These are phyloP conservation scores for Heliconius hortense DNA, from an alignment of 2,888 invertebrate genomes.

Conservation along the genomic window DNA sequence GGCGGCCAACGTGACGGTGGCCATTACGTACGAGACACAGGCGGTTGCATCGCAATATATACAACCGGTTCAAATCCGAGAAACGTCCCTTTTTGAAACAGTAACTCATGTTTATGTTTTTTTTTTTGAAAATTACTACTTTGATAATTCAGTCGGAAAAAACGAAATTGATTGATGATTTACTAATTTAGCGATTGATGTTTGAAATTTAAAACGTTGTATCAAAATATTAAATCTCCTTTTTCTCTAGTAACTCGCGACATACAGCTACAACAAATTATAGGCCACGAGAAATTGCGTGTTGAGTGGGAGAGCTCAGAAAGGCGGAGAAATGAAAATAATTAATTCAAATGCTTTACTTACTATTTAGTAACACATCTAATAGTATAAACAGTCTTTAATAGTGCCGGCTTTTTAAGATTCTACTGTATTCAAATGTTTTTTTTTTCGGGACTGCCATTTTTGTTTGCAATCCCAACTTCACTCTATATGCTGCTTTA, in stretches of 20 bases:
- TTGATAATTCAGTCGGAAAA: background rate
- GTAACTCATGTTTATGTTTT: background rate
- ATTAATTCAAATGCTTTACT: too few relatives aligned
- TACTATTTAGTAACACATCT: too few relatives aligned
- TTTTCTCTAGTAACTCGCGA: too few relatives aligned
- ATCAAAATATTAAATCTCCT: background rate
- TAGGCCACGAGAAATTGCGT: too few relatives aligned
- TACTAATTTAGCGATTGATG: background rate
- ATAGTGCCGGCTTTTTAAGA: too few relatives aligned
- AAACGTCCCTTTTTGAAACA: slow-evolving; percentile 42
- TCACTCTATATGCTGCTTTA: too few relatives aligned
- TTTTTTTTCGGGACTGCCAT: background rate
- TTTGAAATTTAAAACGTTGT: background rate
- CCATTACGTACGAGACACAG: slow-evolving; percentile 60
- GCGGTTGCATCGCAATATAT: slow-evolving; percentile 60
- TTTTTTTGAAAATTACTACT: background rate
- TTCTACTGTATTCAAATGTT: background rate
- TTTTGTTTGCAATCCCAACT: background rate
- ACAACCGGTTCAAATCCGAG: slow-evolving; percentile 48
- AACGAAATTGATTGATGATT: background rate
- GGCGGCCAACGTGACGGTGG: slow-evolving; percentile 76
- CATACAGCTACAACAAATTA: too few relatives aligned
- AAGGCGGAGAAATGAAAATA: too few relatives aligned
- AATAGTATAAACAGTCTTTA: too few relatives aligned
- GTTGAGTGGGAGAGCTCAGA: too few relatives aligned